Conservation (phyloP, 2,797 vertebrate genomes). For the Coregonus ussuriensis region DNA sequence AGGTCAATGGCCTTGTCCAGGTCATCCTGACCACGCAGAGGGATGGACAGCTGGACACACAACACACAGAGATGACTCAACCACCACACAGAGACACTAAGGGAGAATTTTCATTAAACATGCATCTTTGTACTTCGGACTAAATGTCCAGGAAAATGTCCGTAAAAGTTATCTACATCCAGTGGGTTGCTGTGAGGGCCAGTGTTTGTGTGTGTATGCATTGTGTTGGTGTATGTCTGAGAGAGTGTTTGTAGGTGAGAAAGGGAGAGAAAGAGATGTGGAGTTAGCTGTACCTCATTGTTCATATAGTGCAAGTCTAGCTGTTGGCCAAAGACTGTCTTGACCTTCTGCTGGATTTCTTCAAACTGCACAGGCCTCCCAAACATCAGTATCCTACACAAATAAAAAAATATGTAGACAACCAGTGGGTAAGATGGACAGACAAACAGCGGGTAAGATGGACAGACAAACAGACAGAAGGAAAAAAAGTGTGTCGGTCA, state of each 20-base stretch:
- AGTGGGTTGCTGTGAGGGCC: not conserved
- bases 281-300: slow-evolving; percentile 85
- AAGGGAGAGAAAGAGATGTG: not conserved
- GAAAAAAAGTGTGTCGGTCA: too few species aligned
- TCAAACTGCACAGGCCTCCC: slow-evolving; percentile 90
- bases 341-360: slow-evolving; percentile 93
- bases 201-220: slow-evolving; percentile 1
- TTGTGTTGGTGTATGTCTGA: too few species aligned
- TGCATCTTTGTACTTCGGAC: not conserved
- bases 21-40: slow-evolving; percentile 90
- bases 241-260: not conserved
- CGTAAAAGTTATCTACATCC: not conserved
- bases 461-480: slow-evolving; percentile 8
- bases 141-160: not conserved
- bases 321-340: slow-evolving; percentile 89
- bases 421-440: too few species aligned
- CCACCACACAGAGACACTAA: not conserved
- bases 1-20: slow-evolving; percentile 95
- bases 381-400: slow-evolving; percentile 90
- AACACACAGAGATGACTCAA: not conserved
- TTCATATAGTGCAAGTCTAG: slow-evolving; percentile 96
- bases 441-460: not conserved
- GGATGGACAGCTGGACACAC: slow-evolving; percentile 85
- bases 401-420: slow-evolving; percentile 18
- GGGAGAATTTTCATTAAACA: not conserved